Base-by-base conservation (phyloP, 2,888 invertebrate genomes). In the Norana najaformis region DNA sequence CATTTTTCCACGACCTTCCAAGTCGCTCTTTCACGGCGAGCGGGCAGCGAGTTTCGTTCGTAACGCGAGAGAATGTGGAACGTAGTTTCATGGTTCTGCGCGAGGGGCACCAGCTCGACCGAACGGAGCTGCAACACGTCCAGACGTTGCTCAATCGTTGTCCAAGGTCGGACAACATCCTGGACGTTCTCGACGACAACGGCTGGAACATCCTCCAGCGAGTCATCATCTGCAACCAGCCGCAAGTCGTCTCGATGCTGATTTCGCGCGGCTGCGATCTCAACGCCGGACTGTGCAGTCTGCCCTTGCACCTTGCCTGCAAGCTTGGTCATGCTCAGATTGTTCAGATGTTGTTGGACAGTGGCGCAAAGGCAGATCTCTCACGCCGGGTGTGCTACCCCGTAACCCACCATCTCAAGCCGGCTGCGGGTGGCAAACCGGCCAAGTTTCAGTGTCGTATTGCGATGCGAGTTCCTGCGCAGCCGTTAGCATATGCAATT, bases 221-320 rank as follows among this genome's bases (percentile, higher is more conserved):
- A 93, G 96, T 96, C 93, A 96, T 97, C 23, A 96, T 97, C 88
- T 96, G 96, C 90, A 96, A 96, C 94, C 96, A 92, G 89, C 90
- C 90, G 20, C 92, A 92, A 83, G 91, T 92, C 5, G 92, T 94
- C 37, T 91, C 93, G n/a, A 92, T 92, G 88, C 92, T 93, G 47
- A 90, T 92, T 30, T 53, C 91, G 82, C 90, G 92, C 53, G 93
- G 93, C 20, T 96, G 96, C 96, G 96, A 97, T 94, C 96, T 96
- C 5, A 96, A 97, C 94, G 95, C 96, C 36, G 96, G 96, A 92
- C 96, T 96, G n/a, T 97, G 97, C 94, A 97, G 97, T 92, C 95
- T 97, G 89, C 97, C 97, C 2, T 95, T 97, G 89, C 97, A 97
- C 94, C 96, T 97, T 91, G 97, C 97, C 35, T 97, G 97, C 92